Evolutionary conservation across 2,797 vertebrate genomes (phyloP).

Genomic region (Scolopax rusticola): DNA sequence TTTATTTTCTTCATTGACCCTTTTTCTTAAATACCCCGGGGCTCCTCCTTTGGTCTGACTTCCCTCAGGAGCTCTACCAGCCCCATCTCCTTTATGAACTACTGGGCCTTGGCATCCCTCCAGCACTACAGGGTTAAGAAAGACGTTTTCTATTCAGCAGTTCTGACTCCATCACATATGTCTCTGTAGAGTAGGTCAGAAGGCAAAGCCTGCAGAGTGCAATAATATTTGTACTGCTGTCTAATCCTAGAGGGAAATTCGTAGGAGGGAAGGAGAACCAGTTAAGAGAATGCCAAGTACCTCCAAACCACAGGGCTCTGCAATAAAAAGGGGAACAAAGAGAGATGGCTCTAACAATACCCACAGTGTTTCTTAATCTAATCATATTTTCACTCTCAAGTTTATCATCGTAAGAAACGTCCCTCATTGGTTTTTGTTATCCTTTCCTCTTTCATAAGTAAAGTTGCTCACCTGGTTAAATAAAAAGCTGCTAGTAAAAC

Average conservation of each 20-base stretch:
- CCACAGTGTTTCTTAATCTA: slow-evolving; percentile 34
- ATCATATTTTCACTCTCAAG: background rate
- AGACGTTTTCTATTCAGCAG: slow-evolving; percentile 36
- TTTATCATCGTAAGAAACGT: background rate
- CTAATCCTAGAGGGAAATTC: slow-evolving; percentile 33
- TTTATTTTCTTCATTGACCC: background rate
- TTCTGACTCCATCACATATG: slow-evolving; percentile 11
- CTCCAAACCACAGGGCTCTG: background rate
- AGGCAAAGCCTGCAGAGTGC: slow-evolving; percentile 47
- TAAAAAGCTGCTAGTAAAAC: background rate
- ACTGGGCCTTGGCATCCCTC: slow-evolving; percentile 31
- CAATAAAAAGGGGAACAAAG: slow-evolving; percentile 12
- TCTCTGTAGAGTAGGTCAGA: slow-evolving; percentile 41
- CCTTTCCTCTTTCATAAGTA: slow-evolving; percentile 9
- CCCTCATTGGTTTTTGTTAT: background rate
- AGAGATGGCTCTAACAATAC: slow-evolving; percentile 30
- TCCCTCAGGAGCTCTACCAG: background rate
- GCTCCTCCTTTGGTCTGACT: background rate
- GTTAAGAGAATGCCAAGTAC: slow-evolving; percentile 44
- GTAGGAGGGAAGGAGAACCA: slow-evolving; percentile 4
- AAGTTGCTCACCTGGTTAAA: slow-evolving; percentile 42
- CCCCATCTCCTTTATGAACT: slow-evolving; percentile 30
- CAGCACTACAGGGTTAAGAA: slow-evolving; percentile 4
- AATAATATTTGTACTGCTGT: slow-evolving; percentile 57
- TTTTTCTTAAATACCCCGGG: background rate